Conservation (phyloP, 2,113 vertebrate genomes). For the Plestiodon gilberti region DNA sequence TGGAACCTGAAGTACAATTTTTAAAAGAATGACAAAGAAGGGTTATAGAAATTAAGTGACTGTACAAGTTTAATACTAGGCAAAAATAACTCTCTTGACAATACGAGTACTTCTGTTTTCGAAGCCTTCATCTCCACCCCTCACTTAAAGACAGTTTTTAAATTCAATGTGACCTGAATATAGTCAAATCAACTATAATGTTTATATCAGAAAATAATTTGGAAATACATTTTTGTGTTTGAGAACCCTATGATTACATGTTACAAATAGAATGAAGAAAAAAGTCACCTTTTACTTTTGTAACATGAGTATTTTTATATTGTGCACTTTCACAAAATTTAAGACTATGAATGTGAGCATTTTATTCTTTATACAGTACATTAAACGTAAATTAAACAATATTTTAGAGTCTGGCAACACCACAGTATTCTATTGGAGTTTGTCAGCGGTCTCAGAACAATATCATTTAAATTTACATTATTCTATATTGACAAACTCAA, state of each 20-base stretch:
- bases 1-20: constrained; percentile 84
- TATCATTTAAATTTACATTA: background rate
- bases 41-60: too few species aligned
- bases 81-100: too few species aligned
- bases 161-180: background rate
- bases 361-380: background rate
- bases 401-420: background rate
- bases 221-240: background rate
- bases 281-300: background rate
- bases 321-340: background rate
- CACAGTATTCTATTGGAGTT: background rate
- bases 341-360: background rate
- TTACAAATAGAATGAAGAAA: background rate
- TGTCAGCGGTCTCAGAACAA: background rate
- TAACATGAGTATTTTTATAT: background rate
- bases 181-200: background rate
- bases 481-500: background rate
- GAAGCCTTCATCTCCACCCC: background rate
- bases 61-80: background rate
- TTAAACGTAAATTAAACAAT: background rate
- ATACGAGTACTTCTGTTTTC: background rate
- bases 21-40: constrained; percentile 32
- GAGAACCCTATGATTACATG: background rate
- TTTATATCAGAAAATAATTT: background rate
- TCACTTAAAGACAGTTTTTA: background rate